phyloP scores from a whole-genome alignment of 2,113 vertebrate species.

The Prolemur simus region DNA sequence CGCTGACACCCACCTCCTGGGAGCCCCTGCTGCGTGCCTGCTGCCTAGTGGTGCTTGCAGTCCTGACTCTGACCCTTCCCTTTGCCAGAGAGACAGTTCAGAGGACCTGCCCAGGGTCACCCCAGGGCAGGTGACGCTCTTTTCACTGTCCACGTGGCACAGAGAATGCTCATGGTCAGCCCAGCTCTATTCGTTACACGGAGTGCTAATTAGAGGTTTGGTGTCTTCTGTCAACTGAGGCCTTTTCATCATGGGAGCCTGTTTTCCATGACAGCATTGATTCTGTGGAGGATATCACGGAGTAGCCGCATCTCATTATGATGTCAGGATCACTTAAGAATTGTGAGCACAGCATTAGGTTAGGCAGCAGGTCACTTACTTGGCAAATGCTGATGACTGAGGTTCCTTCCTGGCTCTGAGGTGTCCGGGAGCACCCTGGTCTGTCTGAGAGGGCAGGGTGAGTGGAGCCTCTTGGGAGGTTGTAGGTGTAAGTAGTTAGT shows the following conservation, averaged over 20 bases:
- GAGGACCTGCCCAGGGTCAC: background rate
- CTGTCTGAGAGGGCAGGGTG: too few relatives aligned
- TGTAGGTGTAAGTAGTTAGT: background rate
- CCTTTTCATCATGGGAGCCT: background rate
- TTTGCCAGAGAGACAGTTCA: background rate
- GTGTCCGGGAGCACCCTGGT: background rate
- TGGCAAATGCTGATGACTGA: background rate
- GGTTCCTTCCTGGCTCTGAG: background rate
- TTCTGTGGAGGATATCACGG: background rate
- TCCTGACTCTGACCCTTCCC: background rate
- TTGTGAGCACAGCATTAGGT: too few relatives aligned
- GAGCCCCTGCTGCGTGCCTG: background rate
- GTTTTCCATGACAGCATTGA: background rate
- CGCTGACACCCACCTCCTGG: background rate
- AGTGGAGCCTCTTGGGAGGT: background rate
- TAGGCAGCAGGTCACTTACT: background rate
- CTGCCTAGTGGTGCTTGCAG: background rate
- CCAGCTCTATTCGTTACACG: rapidly evolving
- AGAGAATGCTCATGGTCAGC: background rate
- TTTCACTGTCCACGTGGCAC: background rate
- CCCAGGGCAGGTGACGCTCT: background rate
- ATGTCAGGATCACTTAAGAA: background rate
- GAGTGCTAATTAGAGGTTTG: background rate
- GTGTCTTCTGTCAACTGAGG: background rate
- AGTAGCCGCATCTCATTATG: too few relatives aligned